Base-by-base conservation (phyloP, 2,113 vertebrate species). In the Stigmatopora argus region DNA sequence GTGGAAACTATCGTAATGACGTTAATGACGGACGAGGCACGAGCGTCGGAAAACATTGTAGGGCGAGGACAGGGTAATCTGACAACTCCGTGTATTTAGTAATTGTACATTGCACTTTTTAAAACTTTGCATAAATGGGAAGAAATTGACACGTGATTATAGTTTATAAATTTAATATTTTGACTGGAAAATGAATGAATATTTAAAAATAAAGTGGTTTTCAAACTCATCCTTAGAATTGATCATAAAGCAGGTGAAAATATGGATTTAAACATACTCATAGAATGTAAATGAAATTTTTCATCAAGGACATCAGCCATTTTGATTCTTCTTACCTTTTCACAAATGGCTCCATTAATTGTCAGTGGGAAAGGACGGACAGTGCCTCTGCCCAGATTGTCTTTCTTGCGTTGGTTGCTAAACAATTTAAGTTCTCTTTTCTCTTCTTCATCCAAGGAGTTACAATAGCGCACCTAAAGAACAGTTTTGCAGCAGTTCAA, bases 371-470 rank as follows among this genome's bases (percentile, higher is more conserved):
- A 96, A 0, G 95, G 96, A 5, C 97, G 91, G 38, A 97, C 94
- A 4, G 93, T 98, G 75, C 97, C 96, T 77, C 96, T 85, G 35
- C 97, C 97, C 87, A 99, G 72, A 71, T 94, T 98, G 78, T 99
- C 97, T 41, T 96, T 92, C 81, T 98, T 99, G 69, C 97, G 89
- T 78, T 99, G 97, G 78, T 92, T 95, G 80, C 96, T 99, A 89
- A 99, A 99, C 47, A 98, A 89, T 82, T 96, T 97, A 38, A 98
- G 91, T 77, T 99, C 97, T 66, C 94, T 91, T 80, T 97, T 98
- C 82, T 98, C 97, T 23, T 99, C 97, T 69, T 98, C 96, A 34
- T 98, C 96, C 91, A 99, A 67, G 0, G 92, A 93, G 78, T 94
- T 97, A 77, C 97, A 99, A 12, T 98, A 98, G 62, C 94, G 94